Percentiles rank a stretch among this genome's conserved stretches.
phyloP scores from a whole-genome alignment of 2,113 vertebrate species.

The Aldabrachelys gigantea region DNA sequence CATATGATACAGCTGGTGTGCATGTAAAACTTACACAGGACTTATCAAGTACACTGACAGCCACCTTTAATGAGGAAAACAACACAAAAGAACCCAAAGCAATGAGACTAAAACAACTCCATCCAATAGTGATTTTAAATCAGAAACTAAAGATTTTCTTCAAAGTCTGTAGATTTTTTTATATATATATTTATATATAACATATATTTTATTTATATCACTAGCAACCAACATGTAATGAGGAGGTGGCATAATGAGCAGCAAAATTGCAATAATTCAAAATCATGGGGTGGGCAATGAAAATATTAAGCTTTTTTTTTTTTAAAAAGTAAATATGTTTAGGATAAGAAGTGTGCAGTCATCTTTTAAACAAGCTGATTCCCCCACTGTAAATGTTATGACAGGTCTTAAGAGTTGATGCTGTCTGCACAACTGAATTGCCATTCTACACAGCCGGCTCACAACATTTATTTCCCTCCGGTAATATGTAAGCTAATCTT shows the following conservation, averaged over 20 bases:
- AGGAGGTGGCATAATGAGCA: constrained; percentile 13
- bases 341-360: constrained; percentile 23
- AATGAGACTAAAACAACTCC: constrained; percentile 28
- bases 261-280: not conserved
- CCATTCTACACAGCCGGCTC: not conserved
- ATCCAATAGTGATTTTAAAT: not conserved
- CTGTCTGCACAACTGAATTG: not conserved
- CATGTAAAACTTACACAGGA: not conserved
- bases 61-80: constrained; percentile 49
- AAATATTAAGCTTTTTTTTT: not conserved
- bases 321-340: not conserved
- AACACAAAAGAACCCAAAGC: constrained; percentile 43
- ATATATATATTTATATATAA: not conserved
- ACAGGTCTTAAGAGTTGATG: not conserved
- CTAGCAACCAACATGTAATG: constrained; percentile 39
- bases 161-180: constrained; percentile 35
- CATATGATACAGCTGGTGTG: not conserved
- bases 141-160: constrained; percentile 32
- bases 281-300: constrained; percentile 1
- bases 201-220: constrained; percentile 61
- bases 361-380: not conserved
- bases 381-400: constrained; percentile 16
- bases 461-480: not conserved
- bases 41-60: constrained; percentile 21
- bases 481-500: rapidly evolving